phyloP scores from a whole-genome alignment of 1,140 invertebrate genomes.

The Metaphire vulgaris region DNA sequence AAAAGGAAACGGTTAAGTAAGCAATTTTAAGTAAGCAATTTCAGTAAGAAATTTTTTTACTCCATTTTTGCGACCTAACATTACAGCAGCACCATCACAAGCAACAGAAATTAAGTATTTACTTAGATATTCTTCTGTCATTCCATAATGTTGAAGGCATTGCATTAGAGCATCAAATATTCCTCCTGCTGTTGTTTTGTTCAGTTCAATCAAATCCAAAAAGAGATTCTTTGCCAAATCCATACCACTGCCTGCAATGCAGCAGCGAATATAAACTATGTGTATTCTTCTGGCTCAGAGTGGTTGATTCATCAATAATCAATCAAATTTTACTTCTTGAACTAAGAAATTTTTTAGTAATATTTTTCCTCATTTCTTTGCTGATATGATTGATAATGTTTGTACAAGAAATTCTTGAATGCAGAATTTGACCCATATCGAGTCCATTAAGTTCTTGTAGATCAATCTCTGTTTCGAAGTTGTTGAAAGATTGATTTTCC shows the following conservation, averaged over 20 bases:
- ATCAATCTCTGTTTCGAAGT: background rate
- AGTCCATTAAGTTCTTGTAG: constrained; percentile 1
- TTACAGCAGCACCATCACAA: constrained; percentile 8
- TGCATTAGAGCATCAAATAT: background rate
- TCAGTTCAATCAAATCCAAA: background rate
- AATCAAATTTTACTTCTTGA: constrained; percentile 6
- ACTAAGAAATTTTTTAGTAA: background rate
- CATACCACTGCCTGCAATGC: background rate
- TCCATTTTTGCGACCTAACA: background rate
- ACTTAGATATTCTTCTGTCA: background rate
- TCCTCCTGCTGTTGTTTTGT: background rate
- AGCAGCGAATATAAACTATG: background rate
- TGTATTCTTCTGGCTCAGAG: background rate
- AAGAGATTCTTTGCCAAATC: background rate
- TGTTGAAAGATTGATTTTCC: constrained; percentile 5
- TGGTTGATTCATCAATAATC: constrained; percentile 10
- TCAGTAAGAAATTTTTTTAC: background rate
- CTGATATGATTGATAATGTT: constrained; percentile 7
- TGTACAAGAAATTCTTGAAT: background rate
- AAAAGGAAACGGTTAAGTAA: background rate
- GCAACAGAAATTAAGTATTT: constrained; percentile 5
- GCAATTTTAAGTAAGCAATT: background rate
- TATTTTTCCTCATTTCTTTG: constrained; percentile 1
- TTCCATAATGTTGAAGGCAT: background rate
- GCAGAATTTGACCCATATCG: constrained; percentile 2